Evolutionary conservation across 2,888 invertebrate species (phyloP).

Genomic region (Desoria tigrina): DNA sequence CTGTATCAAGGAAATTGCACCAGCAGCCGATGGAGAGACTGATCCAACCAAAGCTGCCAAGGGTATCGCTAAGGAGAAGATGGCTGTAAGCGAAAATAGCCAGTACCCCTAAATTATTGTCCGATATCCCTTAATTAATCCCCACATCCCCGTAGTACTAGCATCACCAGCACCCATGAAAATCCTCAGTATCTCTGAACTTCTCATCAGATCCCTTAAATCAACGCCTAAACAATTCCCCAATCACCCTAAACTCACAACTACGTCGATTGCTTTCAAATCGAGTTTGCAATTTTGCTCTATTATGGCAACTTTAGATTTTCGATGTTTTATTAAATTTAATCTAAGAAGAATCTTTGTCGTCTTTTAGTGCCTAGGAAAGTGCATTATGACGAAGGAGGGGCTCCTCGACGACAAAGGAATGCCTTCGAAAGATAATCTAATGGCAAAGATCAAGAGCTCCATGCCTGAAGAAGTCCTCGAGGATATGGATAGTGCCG

Average conservation of each 20-base stretch:
- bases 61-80: constrained; percentile 22
- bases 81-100: constrained; percentile 29
- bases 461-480: constrained; percentile 28
- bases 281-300: no score
- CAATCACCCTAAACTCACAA: no score
- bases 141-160: no score
- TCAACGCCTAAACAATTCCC: no score
- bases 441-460: constrained; percentile 19
- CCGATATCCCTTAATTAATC: no score
- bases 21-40: neutral
- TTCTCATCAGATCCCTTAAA: no score
- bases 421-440: constrained; percentile 25
- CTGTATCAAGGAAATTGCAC: constrained; percentile 21
- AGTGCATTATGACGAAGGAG: constrained; percentile 24
- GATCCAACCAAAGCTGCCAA: constrained; percentile 9
- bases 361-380: constrained; percentile 23
- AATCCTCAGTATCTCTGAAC: no score
- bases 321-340: neutral
- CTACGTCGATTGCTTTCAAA: no score
- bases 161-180: no score
- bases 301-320: no score
- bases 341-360: neutral
- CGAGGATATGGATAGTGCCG: neutral
- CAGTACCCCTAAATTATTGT: no score
- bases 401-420: constrained; percentile 27